These are phyloP conservation scores for Spisula solida DNA, from an alignment of 2,888 invertebrate species.

Conservation along the genomic window DNA sequence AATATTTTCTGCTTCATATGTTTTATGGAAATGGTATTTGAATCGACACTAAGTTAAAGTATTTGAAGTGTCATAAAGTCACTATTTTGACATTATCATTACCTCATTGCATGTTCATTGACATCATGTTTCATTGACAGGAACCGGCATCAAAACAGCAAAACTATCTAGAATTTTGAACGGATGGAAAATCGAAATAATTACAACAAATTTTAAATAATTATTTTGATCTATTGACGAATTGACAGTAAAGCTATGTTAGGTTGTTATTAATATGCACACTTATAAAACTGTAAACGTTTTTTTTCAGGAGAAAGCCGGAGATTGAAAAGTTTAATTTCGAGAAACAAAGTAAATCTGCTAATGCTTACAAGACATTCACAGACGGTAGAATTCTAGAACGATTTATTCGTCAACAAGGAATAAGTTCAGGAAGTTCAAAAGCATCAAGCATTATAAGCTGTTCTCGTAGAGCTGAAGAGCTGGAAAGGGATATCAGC, in stretches of 20 bases:
- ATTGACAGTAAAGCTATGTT: background rate
- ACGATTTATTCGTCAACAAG: slow-evolving; percentile 18
- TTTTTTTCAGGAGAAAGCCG: slow-evolving; percentile 20
- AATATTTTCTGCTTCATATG: too few species aligned
- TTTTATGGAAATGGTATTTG: too few species aligned
- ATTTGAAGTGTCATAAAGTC: too few species aligned
- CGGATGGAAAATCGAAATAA: background rate
- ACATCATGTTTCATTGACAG: background rate
- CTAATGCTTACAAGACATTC: slow-evolving; percentile 12
- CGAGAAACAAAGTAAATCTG: background rate
- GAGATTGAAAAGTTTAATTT: slow-evolving; percentile 18
- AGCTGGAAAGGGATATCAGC: background rate
- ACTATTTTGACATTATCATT: too few species aligned
- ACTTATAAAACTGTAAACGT: background rate
- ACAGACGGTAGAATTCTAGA: slow-evolving; percentile 21
- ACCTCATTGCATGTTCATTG: too few species aligned
- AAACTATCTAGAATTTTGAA: background rate
- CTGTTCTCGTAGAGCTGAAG: background rate
- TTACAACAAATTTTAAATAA: too few species aligned
- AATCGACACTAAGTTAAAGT: too few species aligned
- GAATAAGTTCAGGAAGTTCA: background rate
- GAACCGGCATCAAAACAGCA: background rate
- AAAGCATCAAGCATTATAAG: background rate
- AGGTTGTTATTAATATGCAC: background rate
- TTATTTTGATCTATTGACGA: background rate